Conservation (phyloP, 1,140 invertebrate genomes). For the Microplitis demolitor region DNA sequence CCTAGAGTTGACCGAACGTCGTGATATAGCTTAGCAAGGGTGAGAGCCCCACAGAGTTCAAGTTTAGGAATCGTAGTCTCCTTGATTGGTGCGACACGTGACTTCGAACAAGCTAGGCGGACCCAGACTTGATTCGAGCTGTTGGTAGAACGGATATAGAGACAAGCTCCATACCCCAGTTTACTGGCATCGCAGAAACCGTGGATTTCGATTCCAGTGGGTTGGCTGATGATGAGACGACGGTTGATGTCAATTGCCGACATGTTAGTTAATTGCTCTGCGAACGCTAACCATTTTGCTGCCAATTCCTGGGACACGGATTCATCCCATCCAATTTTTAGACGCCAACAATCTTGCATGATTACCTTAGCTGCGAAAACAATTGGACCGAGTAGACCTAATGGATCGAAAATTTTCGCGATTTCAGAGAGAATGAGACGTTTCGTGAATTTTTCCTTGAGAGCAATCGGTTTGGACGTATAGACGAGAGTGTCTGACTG, state of each 20-base stretch:
- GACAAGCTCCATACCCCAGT: conserved; percentile 41
- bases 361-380: conserved; percentile 27
- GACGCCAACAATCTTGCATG: conserved; percentile 28
- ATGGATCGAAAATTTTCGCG: conserved; percentile 24
- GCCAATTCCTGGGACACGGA: background rate
- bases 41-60: conserved; percentile 46
- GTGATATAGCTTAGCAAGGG: conserved; percentile 31
- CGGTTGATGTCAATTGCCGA: background rate
- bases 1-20: background rate
- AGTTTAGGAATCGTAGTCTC: conserved; percentile 42
- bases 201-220: conserved; percentile 26
- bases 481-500: background rate
- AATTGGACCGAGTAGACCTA: conserved; percentile 22
- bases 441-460: background rate
- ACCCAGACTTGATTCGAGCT: background rate
- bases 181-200: conserved; percentile 46
- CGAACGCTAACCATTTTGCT: background rate
- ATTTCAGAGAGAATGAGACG: conserved; percentile 19
- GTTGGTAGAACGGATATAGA: conserved; percentile 37
- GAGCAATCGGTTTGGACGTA: background rate
- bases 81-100: conserved; percentile 38
- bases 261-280: background rate
- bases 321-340: conserved; percentile 29
- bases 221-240: background rate
- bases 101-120: conserved; percentile 20